phyloP scores from a whole-genome alignment of 2,797 vertebrate species.

The Lagodon rhomboides region DNA sequence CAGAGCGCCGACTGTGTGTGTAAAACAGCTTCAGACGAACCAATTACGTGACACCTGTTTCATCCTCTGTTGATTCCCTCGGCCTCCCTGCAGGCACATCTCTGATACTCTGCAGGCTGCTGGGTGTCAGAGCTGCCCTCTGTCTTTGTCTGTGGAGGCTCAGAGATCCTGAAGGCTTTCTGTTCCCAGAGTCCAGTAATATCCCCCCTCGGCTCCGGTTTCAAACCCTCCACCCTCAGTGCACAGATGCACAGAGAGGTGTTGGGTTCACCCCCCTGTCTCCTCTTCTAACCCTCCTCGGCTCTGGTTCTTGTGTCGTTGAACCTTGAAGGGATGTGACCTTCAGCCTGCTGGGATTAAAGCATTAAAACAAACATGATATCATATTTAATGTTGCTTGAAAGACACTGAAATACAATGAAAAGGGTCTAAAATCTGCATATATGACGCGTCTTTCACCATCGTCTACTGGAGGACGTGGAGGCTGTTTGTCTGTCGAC shows the following conservation, averaged over 20 bases:
- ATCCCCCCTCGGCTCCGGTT: constrained; percentile 55
- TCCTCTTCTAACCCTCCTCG: too few species aligned
- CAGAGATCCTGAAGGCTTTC: constrained; percentile 48
- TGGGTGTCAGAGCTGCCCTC: background rate
- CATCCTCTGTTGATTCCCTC: constrained; percentile 18
- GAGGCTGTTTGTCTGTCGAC: too few species aligned
- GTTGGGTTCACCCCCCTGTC: constrained; percentile 43
- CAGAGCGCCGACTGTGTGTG: background rate
- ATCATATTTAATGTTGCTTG: too few species aligned
- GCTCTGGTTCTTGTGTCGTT: too few species aligned
- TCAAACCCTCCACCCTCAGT: constrained; percentile 43
- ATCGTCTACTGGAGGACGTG: too few species aligned
- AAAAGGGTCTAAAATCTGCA: too few species aligned
- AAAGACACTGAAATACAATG: too few species aligned
- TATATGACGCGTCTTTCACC: too few species aligned
- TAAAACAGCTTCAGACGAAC: constrained; percentile 1
- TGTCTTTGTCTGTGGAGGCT: constrained; percentile 48
- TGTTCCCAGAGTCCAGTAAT: constrained; percentile 35
- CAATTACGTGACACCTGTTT: constrained; percentile 29
- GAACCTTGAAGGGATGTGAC: too few species aligned
- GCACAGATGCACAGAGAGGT: constrained; percentile 29
- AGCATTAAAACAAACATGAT: too few species aligned
- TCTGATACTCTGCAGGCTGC: constrained; percentile 5
- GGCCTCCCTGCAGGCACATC: background rate
- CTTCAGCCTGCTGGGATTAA: too few species aligned